Evolutionary conservation across 2,113 vertebrate genomes (phyloP).

Genomic region (Dascyllus trimaculatus): DNA sequence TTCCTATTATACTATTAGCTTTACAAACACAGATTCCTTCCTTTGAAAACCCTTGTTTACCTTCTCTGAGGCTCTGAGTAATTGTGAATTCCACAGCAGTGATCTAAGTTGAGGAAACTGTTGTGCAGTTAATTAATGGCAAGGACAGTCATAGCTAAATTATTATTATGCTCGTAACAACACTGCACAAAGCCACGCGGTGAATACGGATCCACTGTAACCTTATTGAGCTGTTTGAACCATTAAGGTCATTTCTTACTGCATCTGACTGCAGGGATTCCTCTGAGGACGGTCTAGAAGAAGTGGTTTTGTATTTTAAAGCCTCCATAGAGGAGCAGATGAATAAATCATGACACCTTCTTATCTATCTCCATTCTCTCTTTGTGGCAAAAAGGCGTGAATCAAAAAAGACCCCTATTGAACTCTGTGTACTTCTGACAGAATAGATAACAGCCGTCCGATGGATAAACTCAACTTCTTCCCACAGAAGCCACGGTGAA

Average conservation of each 20-base stretch:
- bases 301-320: constrained; percentile 25
- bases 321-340: not conserved
- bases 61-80: not conserved
- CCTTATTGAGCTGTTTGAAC: constrained; percentile 23
- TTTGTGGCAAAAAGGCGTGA: not conserved
- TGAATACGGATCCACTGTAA: not conserved
- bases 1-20: constrained; percentile 13
- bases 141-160: constrained; percentile 14
- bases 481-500: not conserved
- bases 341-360: constrained; percentile 27
- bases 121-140: constrained; percentile 13
- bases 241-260: constrained; percentile 25
- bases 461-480: not conserved
- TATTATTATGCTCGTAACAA: not conserved
- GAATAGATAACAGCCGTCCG: constrained; percentile 16
- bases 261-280: constrained; percentile 29
- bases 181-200: not conserved
- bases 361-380: constrained; percentile 11
- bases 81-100: constrained; percentile 5
- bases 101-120: constrained; percentile 2
- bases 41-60: constrained; percentile 35
- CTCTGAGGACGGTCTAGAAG: constrained; percentile 10
- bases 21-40: constrained; percentile 39
- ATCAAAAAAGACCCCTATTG: not conserved
- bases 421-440: constrained; percentile 20